These are phyloP conservation scores for Esox niger DNA, from an alignment of 2,113 vertebrate genomes.

Conservation along the genomic window DNA sequence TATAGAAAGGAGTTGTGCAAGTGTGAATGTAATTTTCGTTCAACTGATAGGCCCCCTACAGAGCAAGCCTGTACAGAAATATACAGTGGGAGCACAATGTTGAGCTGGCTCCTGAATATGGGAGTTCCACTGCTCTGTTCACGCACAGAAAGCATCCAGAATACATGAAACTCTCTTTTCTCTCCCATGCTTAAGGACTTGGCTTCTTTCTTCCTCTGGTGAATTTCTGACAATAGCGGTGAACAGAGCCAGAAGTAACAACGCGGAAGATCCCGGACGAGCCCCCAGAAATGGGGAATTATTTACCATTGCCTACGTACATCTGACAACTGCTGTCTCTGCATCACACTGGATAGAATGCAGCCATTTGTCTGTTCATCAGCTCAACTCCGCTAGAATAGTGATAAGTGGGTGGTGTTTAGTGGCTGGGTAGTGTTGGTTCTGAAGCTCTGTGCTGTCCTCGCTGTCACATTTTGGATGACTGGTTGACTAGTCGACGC, in stretches of 20 bases:
- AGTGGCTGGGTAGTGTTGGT: conserved; percentile 31
- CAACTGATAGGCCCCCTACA: conserved; percentile 55
- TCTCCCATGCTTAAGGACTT: conserved; percentile 44
- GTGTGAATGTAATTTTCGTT: conserved; percentile 70
- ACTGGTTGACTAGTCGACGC: conserved; percentile 53
- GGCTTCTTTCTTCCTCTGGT: conserved; percentile 39
- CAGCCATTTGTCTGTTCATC: conserved; percentile 19
- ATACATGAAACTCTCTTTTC: conserved; percentile 47
- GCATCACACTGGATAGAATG: conserved; percentile 12
- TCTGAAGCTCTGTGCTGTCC: conserved; percentile 31
- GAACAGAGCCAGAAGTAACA: neutral
- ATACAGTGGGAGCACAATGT: conserved; percentile 50
- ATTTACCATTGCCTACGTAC: conserved; percentile 34
- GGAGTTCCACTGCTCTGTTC: conserved; percentile 44
- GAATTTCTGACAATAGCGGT: conserved; percentile 50
- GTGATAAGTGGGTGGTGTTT: conserved; percentile 28
- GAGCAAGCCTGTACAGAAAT: conserved; percentile 29
- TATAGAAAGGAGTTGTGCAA: conserved; percentile 56
- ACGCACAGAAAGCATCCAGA: conserved; percentile 41
- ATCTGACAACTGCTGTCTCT: conserved; percentile 11
- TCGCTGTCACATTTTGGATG: conserved; percentile 51
- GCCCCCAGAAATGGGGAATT: conserved; percentile 37
- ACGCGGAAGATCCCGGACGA: neutral
- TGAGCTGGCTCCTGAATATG: conserved; percentile 47
- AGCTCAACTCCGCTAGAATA: conserved; percentile 1